phyloP scores from a whole-genome alignment of 2,888 invertebrate genomes.

The Anoplius nigerrimus region DNA sequence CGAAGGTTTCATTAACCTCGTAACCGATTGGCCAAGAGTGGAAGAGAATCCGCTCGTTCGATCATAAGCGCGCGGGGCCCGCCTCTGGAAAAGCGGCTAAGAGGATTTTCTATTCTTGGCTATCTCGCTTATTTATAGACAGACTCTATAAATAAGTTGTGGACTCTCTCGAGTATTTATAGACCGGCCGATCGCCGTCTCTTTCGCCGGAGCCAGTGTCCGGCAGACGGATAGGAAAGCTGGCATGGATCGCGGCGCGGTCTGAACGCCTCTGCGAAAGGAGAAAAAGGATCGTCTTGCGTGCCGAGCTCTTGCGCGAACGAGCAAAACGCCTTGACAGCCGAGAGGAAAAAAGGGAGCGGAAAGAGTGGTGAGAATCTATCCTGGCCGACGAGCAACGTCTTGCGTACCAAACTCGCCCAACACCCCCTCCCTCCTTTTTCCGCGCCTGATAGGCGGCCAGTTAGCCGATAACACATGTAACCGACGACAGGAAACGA shows the following conservation, averaged over 20 bases:
- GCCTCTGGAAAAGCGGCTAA: conserved; percentile 48
- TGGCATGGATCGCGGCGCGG: conserved; percentile 40
- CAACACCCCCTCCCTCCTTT: not conserved
- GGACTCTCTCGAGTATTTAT: conserved; percentile 48
- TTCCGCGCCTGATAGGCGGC: conserved; percentile 6
- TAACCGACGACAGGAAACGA: not conserved
- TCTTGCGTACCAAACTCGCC: not conserved
- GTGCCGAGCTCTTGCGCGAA: conserved; percentile 23
- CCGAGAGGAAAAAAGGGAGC: not conserved
- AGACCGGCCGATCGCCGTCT: conserved; percentile 41
- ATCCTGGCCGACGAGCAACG: not conserved
- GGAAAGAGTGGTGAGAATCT: not conserved
- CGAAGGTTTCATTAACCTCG: conserved; percentile 29
- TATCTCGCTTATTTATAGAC: conserved; percentile 67
- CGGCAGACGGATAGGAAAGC: conserved; percentile 57
- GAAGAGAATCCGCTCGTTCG: conserved; percentile 22
- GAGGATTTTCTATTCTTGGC: conserved; percentile 70
- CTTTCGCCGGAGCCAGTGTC: conserved; percentile 46
- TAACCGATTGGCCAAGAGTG: conserved; percentile 30
- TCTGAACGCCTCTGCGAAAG: not conserved
- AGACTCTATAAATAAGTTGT: conserved; percentile 26
- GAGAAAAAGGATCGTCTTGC: conserved; percentile 41
- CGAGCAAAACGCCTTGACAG: conserved; percentile 26
- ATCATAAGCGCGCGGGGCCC: conserved; percentile 24
- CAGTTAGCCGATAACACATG: not conserved